Percentiles rank a stretch among this genome's conserved stretches.
Evolutionary conservation across 1,140 invertebrate genomes (phyloP).

Genomic region (Drosophila albomicans): DNA sequence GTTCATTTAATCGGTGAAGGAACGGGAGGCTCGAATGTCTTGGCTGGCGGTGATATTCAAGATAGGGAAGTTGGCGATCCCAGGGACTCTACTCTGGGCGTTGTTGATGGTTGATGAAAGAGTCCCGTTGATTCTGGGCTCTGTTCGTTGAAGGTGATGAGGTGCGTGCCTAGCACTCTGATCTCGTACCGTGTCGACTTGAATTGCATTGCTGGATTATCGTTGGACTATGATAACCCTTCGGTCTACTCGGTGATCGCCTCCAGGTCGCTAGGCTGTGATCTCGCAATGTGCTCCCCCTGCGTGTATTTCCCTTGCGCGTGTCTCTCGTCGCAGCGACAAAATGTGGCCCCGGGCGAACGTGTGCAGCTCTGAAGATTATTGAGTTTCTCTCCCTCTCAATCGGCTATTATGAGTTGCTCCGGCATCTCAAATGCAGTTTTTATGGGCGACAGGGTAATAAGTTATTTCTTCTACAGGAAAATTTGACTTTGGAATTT

Average conservation of each 20-base stretch:
- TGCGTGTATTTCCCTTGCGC: constrained; percentile 34
- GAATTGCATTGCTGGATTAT: constrained; percentile 40
- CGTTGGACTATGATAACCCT: constrained; percentile 30
- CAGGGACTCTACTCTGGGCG: constrained; percentile 9
- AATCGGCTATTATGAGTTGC: too few relatives aligned
- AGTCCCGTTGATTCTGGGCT: constrained; percentile 27
- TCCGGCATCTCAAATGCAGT: too few relatives aligned
- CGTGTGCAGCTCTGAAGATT: too few relatives aligned
- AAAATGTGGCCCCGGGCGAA: too few relatives aligned
- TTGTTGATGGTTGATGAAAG: constrained; percentile 19
- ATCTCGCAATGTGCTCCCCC: constrained; percentile 27
- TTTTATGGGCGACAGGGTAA: constrained; percentile 1
- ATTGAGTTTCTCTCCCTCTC: too few relatives aligned
- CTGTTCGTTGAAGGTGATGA: constrained; percentile 16
- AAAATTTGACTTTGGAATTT: constrained; percentile 20
- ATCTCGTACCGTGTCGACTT: constrained; percentile 25
- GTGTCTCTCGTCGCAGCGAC: too few relatives aligned
- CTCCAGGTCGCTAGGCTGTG: constrained; percentile 23
- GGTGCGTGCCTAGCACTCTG: constrained; percentile 33
- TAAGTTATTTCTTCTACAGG: constrained; percentile 30
- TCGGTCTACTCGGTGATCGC: constrained; percentile 4
- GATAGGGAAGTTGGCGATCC: neutral
- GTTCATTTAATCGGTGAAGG: constrained; percentile 14
- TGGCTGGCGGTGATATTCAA: constrained; percentile 31
- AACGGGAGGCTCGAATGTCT: constrained; percentile 24